phyloP scores from a whole-genome alignment of 2,888 invertebrate genomes.

The Cheilosia grossa region DNA sequence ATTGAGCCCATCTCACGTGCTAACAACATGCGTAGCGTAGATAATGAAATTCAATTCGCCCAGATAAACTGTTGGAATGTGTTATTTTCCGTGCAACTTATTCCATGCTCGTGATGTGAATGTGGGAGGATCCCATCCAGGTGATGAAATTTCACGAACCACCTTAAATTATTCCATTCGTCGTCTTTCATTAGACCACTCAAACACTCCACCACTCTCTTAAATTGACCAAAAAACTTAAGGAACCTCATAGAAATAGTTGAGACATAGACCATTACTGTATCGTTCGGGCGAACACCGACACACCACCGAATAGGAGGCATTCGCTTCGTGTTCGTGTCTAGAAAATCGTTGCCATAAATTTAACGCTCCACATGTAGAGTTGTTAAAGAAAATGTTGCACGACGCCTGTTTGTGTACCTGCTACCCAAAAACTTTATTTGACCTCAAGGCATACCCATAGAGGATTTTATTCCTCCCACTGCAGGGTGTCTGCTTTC shows the following conservation, averaged over 20 bases:
- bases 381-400: constrained; percentile 23
- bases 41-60: not conserved
- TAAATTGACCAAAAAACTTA: constrained; percentile 50
- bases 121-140: constrained; percentile 48
- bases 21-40: not conserved
- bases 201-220: constrained; percentile 1
- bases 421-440: constrained; percentile 34
- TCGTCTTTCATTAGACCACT: not conserved
- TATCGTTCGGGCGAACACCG: constrained; percentile 8
- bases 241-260: constrained; percentile 27
- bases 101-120: constrained; percentile 45
- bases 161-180: constrained; percentile 30
- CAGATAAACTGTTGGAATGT: not conserved
- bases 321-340: constrained; percentile 21
- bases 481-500: not conserved
- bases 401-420: constrained; percentile 34
- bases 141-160: constrained; percentile 55
- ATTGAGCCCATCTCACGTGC: too few relatives aligned
- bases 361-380: constrained; percentile 15
- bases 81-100: constrained; percentile 45
- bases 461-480: constrained; percentile 22
- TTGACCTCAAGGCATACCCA: constrained; percentile 42
- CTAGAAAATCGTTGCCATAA: constrained; percentile 37
- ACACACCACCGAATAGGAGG: not conserved
- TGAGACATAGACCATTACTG: constrained; percentile 24